Percentiles rank a stretch among this genome's conserved stretches.
Conservation (phyloP, 2,113 vertebrate genomes). For the Anoplopoma fimbria region DNA sequence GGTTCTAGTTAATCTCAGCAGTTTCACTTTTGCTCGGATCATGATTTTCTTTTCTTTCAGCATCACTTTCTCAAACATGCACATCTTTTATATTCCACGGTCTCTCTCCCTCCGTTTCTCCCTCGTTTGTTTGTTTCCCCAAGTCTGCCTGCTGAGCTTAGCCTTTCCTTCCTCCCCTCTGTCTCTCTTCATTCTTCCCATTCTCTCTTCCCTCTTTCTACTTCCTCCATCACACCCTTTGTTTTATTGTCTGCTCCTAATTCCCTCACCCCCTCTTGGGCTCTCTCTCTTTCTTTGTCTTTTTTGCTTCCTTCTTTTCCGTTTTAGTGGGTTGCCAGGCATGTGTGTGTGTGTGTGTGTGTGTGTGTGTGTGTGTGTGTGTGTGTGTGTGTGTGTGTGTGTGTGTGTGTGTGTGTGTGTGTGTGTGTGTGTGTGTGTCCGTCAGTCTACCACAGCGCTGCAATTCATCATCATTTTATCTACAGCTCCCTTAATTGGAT, state of each 20-base stretch:
- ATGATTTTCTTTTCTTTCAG: conserved; percentile 47
- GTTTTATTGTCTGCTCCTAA: conserved; percentile 49
- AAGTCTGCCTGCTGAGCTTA: conserved; percentile 25
- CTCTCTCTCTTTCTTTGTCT: conserved; percentile 46
- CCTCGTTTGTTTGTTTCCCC: conserved; percentile 53
- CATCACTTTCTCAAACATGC: conserved; percentile 41
- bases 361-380: conserved; percentile 10
- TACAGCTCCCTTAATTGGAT: conserved; percentile 91
- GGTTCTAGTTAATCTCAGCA: conserved; percentile 40
- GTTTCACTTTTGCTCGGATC: conserved; percentile 43
- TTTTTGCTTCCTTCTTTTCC: conserved; percentile 26
- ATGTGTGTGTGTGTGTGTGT: neutral
- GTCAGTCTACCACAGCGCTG: conserved; percentile 80
- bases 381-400: conserved; percentile 44
- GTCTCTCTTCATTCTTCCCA: conserved; percentile 27
- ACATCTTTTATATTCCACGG: conserved; percentile 52
- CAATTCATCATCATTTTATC: conserved; percentile 93
- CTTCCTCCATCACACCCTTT: conserved; percentile 33
- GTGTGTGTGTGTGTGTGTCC: conserved; percentile 41
- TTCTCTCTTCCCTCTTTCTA: conserved; percentile 18
- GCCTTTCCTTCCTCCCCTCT: conserved; percentile 3
- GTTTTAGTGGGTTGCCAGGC: conserved; percentile 5
- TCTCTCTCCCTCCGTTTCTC: conserved; percentile 50
- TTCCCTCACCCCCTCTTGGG: conserved; percentile 52
- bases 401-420: conserved; percentile 44